Conservation (phyloP, 2,797 vertebrate species). For the Dromococcyx pavoninus region DNA sequence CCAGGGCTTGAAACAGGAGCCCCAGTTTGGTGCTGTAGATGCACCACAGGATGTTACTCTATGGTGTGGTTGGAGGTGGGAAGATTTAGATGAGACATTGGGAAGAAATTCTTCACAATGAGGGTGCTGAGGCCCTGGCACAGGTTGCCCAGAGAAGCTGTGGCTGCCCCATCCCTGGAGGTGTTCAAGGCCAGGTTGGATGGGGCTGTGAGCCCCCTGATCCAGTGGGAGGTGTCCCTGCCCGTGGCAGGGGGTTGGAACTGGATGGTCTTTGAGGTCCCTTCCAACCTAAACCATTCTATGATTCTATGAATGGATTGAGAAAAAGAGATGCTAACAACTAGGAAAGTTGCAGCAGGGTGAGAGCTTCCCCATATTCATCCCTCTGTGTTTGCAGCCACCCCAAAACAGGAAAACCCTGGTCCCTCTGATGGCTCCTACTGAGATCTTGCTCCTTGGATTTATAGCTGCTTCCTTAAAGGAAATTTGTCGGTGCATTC, state of each 20-base stretch:
- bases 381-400: neutral
- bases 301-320: too few relatives aligned
- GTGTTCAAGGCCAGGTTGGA: too few relatives aligned
- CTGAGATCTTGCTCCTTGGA: neutral
- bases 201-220: too few relatives aligned
- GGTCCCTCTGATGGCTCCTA: neutral
- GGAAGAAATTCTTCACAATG: too few relatives aligned
- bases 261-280: too few relatives aligned
- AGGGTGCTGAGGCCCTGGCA: too few relatives aligned
- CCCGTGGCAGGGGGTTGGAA: too few relatives aligned
- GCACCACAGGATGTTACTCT: neutral
- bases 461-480: neutral
- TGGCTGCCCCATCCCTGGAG: too few relatives aligned
- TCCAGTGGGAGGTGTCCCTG: too few relatives aligned
- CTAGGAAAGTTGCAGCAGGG: accelerated
- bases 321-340: neutral
- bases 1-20: neutral
- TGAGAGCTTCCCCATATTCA: neutral
- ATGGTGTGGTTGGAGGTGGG: neutral
- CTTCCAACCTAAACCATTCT: too few relatives aligned
- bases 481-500: neutral
- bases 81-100: too few relatives aligned
- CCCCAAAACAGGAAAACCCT: neutral
- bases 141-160: too few relatives aligned
- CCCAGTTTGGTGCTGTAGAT: neutral